Base-by-base conservation (phyloP, 2,888 invertebrate species). In the Polydrusus tereticollis region DNA sequence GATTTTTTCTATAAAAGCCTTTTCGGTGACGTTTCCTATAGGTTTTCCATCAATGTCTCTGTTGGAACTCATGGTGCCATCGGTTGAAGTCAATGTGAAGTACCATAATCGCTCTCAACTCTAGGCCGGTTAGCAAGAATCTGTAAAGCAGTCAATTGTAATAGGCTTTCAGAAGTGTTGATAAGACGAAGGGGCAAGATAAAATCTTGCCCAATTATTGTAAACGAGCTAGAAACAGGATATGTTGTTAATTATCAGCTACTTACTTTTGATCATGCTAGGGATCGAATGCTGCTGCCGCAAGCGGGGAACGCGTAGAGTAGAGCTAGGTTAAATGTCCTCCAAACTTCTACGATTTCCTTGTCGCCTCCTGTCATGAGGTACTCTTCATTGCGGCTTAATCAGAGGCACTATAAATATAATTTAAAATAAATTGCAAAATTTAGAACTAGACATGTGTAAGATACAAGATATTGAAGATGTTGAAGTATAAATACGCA, bases 11-110 rank as follows among this genome's bases (percentile, higher is more conserved):
- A 71, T 41, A 52, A 67, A 66, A 72, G 58, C 62, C 7, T 36
- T 62, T 69, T 26, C 57, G 23, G 16, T 41, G 26, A 38, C 20
- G 58, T 55, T 50, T 59, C 16, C 64, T 63, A 33, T 52, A 52
- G 18, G 23, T 60, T 55, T 66, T 69, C 52, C 70, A 74, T 74
- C 74, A 96, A 89, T 96, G 96, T 81, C 96, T 92, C 86, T 96
- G 96, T 84, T 97, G 96, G 86, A 96, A 97, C 87, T 97, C 96
- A 85, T 97, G 96, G 86, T 97, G 97, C 97, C 97, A 97, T 83
- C 96, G 90, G 87, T 99, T 99, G 89, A 99, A 99, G 87, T 99
- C 99, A 86, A 99, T 98, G 88, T 99, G 98, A 88, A 99, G 99
- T 81, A 99, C 98, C 74, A 99, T 96, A 79, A 99, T 93, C 64